A percentile compares a stretch with the other conserved stretches of the same genome.
Conservation (phyloP, 2,113 vertebrate species). For the Labrus mixtus region DNA sequence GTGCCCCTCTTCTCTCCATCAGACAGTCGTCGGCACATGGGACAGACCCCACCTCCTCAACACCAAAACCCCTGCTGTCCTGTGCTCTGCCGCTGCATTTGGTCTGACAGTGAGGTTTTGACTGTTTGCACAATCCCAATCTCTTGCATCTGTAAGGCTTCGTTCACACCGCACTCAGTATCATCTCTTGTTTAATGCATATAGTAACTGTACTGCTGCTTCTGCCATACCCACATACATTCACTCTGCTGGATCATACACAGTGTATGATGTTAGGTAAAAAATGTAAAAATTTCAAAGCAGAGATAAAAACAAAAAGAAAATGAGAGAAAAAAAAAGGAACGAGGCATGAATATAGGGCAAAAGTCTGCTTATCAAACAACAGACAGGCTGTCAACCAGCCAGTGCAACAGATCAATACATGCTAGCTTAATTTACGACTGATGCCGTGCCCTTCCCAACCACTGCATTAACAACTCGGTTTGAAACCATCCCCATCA, state of each 20-base stretch:
- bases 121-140: conserved; percentile 24
- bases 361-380: conserved; percentile 1
- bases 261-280: background rate
- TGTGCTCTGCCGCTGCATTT: conserved; percentile 47
- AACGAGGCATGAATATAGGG: conserved; percentile 16
- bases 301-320: background rate
- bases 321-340: background rate
- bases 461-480: conserved; percentile 11
- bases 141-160: conserved; percentile 7
- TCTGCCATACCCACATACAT: conserved; percentile 3
- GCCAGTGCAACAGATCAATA: conserved; percentile 58
- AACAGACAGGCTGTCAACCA: conserved; percentile 15
- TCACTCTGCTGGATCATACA: background rate
- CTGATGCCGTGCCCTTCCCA: conserved; percentile 25
- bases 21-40: conserved; percentile 65
- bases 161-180: conserved; percentile 8
- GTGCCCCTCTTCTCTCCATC: conserved; percentile 71
- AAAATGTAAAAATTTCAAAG: background rate
- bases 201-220: background rate
- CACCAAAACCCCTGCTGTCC: conserved; percentile 56
- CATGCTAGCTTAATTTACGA: conserved; percentile 44
- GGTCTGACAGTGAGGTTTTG: conserved; percentile 41
- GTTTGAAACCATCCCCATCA: background rate
- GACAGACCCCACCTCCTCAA: conserved; percentile 76
- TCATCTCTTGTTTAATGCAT: conserved; percentile 8